Evolutionary conservation across 2,888 invertebrate genomes (phyloP), one percentile per base, ranked within the genome.

Genomic region (Orthosia cruda): DNA sequence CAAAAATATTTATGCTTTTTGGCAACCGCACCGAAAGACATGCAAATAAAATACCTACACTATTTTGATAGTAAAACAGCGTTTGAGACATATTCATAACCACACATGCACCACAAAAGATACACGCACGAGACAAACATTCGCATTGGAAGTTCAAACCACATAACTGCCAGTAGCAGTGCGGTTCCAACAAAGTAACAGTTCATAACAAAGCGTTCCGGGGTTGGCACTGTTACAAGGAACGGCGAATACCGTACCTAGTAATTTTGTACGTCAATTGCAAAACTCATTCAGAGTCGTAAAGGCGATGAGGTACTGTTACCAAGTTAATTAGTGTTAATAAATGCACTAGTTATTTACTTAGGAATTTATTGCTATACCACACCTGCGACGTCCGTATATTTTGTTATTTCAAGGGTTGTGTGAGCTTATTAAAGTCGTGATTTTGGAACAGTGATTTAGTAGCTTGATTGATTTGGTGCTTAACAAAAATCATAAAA

Each of bases 321-420:
- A 85, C 82, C 72, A 83, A 91, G 89, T 93, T 94, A 94, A 95
- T 93, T 94, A 92, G 88, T 87, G 89, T 89, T 94, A 95, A 95
- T 95, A 95, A 95, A 94, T 95, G 94, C 94, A 95, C 91, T 93
- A 90, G 92, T 94, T 95, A 95, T 93, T 94, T 94, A 93, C 93
- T 93, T 89, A 92, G 91, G 87, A 94, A 94, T 95, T 94, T 95
- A 95, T 94, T 88, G 92, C 86, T 84, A 72, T 81, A 88, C 83
- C 92, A 84, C 96, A 95, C 94, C 94, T 95, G 95, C 84, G 91
- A 84, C 87, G 88, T 88, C 90, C 92, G 90, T 95, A 94, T 94
- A 95, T 88, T 92, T 93, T 91, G 93, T 91, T 91, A 80, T 92
- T 92, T 90, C 85, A 80, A 88, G 83, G 87, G 85, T 89, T 85